These are phyloP conservation scores for pig (Sus scrofa) DNA, from an alignment of 2,113 vertebrate species.

Conservation along the genomic window DNA sequence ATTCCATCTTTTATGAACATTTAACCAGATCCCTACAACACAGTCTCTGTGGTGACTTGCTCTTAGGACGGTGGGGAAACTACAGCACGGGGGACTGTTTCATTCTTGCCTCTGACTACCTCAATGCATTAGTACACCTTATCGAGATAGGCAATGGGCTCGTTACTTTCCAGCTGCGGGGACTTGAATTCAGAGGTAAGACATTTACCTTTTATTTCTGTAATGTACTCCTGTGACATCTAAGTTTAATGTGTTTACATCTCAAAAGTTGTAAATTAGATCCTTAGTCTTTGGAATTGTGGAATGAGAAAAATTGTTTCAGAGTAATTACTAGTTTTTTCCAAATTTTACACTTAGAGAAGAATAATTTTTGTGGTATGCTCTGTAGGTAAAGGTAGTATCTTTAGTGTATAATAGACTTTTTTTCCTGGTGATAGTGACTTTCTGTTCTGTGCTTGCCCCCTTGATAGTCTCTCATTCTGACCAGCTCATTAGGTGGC, in stretches of 20 bases:
- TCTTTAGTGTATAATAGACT: neutral
- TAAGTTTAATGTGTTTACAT: conserved; percentile 25
- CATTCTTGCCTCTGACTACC: conserved; percentile 96
- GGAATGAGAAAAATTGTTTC: neutral
- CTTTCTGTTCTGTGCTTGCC: neutral
- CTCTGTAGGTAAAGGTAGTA: neutral
- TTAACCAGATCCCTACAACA: conserved; percentile 95
- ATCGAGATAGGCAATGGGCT: conserved; percentile 95
- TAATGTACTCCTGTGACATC: neutral
- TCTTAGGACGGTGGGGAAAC: conserved; percentile 94
- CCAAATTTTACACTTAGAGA: neutral
- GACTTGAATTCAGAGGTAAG: conserved; percentile 95
- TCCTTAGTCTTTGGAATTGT: conserved; percentile 17
- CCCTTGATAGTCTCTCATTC: neutral
- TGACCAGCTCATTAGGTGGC: neutral
- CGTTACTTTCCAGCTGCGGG: conserved; percentile 94
- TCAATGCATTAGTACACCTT: conserved; percentile 95
- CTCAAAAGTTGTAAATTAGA: conserved; percentile 13
- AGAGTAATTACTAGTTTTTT: neutral
- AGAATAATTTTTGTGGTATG: neutral
- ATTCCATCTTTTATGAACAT: conserved; percentile 96
- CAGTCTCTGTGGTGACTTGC: conserved; percentile 93
- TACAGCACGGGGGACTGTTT: conserved; percentile 95
- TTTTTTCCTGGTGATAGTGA: neutral
- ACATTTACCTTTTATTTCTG: neutral